Conservation (phyloP, 2,888 invertebrate genomes). For the Caenorhabditis becei region DNA sequence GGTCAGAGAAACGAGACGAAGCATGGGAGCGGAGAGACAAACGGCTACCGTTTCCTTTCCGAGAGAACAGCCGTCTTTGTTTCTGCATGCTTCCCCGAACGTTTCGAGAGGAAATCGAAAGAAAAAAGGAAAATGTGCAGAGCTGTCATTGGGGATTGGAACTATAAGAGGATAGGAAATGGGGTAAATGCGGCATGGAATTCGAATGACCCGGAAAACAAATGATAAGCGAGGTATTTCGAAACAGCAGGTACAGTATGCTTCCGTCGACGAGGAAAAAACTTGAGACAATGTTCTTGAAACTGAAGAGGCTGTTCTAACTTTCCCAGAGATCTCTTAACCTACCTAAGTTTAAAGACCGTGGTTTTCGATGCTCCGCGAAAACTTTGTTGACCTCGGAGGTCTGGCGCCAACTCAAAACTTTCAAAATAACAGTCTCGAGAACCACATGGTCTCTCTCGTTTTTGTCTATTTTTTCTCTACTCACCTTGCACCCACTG, state of each 20-base stretch:
- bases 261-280: too few relatives aligned
- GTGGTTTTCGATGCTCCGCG: background rate
- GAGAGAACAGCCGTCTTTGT: background rate
- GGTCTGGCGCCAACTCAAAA: slow-evolving; percentile 7
- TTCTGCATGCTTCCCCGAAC: background rate
- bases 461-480: background rate
- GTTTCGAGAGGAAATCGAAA: background rate
- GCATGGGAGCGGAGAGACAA: background rate
- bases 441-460: background rate
- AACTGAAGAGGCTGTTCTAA: background rate
- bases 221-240: too few relatives aligned
- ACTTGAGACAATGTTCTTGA: too few relatives aligned
- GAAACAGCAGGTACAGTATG: too few relatives aligned
- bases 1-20: slow-evolving; percentile 9
- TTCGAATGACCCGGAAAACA: background rate
- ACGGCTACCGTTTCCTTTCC: slow-evolving; percentile 1
- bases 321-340: background rate
- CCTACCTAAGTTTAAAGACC: background rate
- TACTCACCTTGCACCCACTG: background rate
- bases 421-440: background rate
- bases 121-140: background rate
- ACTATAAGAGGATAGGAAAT: background rate
- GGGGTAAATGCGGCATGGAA: background rate
- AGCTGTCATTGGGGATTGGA: background rate
- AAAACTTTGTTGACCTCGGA: background rate